Evolutionary conservation across 2,113 vertebrate species (phyloP).

Genomic region (Takifugu flavidus): DNA sequence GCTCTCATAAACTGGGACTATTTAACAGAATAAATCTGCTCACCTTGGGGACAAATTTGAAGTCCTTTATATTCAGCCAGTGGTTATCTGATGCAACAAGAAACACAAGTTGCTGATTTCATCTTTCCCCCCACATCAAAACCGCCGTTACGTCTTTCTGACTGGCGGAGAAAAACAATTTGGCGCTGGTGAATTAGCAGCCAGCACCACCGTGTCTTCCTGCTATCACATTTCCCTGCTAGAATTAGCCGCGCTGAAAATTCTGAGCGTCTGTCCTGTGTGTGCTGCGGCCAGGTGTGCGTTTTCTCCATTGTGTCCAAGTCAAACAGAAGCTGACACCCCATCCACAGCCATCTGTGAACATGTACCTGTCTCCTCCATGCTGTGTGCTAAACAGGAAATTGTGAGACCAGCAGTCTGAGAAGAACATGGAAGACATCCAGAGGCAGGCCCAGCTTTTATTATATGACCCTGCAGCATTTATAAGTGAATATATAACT

Average conservation of each 20-base stretch:
- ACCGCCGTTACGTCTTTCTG: constrained; percentile 17
- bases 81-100: constrained; percentile 33
- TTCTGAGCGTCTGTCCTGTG: constrained; percentile 12
- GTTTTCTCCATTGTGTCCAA: constrained; percentile 12
- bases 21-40: constrained; percentile 43
- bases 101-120: constrained; percentile 47
- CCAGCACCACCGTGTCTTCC: background rate
- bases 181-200: constrained; percentile 4
- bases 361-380: constrained; percentile 10
- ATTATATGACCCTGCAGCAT: no score
- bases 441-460: no score
- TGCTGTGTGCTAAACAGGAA: constrained; percentile 16
- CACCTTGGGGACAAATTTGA: constrained; percentile 34
- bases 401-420: constrained; percentile 14
- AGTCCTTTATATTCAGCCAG: constrained; percentile 13
- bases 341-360: constrained; percentile 17
- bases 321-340: constrained; percentile 28
- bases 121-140: constrained; percentile 41
- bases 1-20: constrained; percentile 45
- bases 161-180: constrained; percentile 4
- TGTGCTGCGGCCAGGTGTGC: constrained; percentile 17
- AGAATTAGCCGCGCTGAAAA: constrained; percentile 30
- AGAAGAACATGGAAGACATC: background rate
- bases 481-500: background rate
- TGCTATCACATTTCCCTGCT: background rate